Percentiles rank a stretch among this genome's conserved stretches.
phyloP scores from a whole-genome alignment of 64 coral and sea anemone species.

The Actinia equina region DNA sequence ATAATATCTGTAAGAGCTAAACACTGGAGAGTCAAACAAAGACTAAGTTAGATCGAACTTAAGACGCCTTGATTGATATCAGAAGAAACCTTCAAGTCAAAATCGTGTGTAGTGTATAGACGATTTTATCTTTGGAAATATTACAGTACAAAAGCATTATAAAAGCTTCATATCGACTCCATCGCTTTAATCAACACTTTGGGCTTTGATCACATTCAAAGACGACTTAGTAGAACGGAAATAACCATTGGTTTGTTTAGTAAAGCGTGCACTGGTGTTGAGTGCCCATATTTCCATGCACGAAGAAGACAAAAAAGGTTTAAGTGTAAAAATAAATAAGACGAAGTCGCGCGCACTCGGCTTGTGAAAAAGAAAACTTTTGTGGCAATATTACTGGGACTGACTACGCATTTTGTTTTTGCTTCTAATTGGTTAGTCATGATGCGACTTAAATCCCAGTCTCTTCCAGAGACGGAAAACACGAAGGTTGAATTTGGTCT shows the following conservation, averaged over 20 bases:
- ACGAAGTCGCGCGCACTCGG: neutral
- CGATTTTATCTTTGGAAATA: neutral
- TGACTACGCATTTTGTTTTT: neutral
- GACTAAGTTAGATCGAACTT: neutral
- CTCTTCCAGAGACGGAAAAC: neutral
- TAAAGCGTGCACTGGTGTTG: neutral
- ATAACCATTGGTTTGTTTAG: neutral
- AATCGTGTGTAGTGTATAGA: neutral
- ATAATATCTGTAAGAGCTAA: neutral
- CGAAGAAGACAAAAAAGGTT: neutral
- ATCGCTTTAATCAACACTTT: slow-evolving; percentile 1
- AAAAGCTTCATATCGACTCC: neutral
- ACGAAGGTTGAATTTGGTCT: neutral
- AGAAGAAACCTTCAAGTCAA: neutral
- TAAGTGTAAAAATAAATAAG: neutral
- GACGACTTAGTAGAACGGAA: neutral
- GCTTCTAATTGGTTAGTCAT: neutral
- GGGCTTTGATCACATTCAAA: slow-evolving; percentile 6
- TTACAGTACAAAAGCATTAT: neutral
- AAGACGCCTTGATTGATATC: neutral
- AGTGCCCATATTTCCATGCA: neutral
- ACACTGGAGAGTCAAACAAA: neutral
- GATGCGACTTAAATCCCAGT: slow-evolving; percentile 12
- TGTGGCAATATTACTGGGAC: neutral
- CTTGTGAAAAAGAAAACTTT: neutral